These are phyloP conservation scores for Merops nubicus DNA, from an alignment of 2,113 vertebrate species.

Conservation along the genomic window DNA sequence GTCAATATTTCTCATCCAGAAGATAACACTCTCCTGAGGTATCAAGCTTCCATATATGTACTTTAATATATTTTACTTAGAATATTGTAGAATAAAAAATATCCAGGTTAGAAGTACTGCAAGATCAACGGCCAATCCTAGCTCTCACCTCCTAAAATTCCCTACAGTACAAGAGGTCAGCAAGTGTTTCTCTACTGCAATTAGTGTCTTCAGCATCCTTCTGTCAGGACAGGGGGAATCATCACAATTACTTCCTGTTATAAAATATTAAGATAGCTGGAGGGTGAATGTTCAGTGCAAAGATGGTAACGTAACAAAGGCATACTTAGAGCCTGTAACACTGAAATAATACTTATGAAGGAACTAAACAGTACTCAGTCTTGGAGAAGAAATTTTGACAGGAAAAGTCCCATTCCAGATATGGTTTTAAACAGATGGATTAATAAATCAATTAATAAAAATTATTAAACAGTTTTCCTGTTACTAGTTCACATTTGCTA, in stretches of 20 bases:
- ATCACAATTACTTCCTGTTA: not conserved
- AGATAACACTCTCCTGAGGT: not conserved
- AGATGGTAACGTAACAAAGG: not conserved
- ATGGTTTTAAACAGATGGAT: not conserved
- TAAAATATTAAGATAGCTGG: not conserved
- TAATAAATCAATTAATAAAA: not conserved
- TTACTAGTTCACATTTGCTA: not conserved
- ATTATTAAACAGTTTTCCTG: not conserved
- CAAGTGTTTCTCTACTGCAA: not conserved
- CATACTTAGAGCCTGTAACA: not conserved
- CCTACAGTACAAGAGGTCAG: not conserved
- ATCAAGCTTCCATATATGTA: not conserved
- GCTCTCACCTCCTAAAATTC: not conserved
- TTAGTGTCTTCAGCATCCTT: not conserved
- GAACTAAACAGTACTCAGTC: not conserved
- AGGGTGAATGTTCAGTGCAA: not conserved
- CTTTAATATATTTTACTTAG: not conserved
- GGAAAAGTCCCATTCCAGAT: not conserved
- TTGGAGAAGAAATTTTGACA: not conserved
- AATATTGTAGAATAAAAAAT: not conserved
- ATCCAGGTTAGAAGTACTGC: not conserved
- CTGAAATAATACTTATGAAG: not conserved
- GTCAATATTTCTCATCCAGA: not conserved
- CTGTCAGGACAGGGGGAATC: not conserved
- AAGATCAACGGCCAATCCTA: not conserved